These are phyloP conservation scores for Crotalus adamanteus DNA, from an alignment of 2,797 vertebrate genomes.

Conservation along the genomic window DNA sequence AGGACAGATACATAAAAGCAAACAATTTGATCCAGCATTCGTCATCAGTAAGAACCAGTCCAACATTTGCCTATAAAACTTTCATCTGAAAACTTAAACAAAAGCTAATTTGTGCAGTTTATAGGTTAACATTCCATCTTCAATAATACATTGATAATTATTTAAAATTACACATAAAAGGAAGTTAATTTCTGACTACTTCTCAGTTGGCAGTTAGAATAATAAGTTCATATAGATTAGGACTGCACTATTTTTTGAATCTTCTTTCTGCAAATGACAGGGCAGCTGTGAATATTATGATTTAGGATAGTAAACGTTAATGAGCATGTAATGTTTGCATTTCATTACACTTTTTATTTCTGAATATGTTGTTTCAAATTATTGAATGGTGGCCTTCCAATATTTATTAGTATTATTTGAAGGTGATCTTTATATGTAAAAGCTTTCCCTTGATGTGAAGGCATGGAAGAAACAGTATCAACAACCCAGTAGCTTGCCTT, in stretches of 20 bases:
- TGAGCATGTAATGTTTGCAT: not conserved
- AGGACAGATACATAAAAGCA: not conserved
- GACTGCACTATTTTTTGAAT: not conserved
- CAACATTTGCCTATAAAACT: not conserved
- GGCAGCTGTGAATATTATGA: not conserved
- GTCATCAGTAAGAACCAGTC: not conserved
- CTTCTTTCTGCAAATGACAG: not conserved
- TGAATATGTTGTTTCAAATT: slow-evolving; percentile 33
- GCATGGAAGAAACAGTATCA: too few species aligned
- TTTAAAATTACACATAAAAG: not conserved
- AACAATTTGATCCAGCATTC: not conserved
- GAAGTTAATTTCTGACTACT: not conserved
- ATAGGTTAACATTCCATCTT: not conserved
- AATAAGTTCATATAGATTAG: not conserved
- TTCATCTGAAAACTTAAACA: not conserved
- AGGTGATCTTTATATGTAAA: too few species aligned
- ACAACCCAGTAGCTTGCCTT: too few species aligned
- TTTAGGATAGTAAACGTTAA: not conserved
- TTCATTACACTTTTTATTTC: too few species aligned
- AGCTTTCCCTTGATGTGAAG: too few species aligned
- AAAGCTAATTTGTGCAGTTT: slow-evolving; percentile 8
- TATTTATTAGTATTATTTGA: too few species aligned
- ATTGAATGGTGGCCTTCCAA: not conserved
- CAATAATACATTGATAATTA: not conserved
- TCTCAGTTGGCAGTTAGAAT: not conserved